Base-by-base conservation (phyloP, 2,797 vertebrate genomes). In the Rallus crepitans region DNA sequence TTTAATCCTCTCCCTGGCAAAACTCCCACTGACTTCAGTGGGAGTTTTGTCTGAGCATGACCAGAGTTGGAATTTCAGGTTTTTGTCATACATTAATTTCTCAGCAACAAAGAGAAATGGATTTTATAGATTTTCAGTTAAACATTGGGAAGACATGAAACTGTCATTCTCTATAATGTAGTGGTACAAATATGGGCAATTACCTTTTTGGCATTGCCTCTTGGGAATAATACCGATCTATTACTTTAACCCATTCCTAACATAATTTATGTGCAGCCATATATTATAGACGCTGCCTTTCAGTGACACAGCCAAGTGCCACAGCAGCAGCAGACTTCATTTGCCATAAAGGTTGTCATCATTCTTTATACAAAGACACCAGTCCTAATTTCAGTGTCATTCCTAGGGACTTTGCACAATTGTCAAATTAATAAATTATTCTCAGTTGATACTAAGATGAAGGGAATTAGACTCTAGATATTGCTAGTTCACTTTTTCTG, bases 41-140 rank as follows among this genome's bases (percentile, higher is more conserved):
- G 30, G 73, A 87, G 60, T 88, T 96, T 75, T 94, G 50, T 81
- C 84, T 96, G 79, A 94, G 82, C 77, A 93, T 91, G 96, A 94
- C 69, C 48, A 47, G 78, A 72, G 59, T 48, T 57, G 30, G 61
- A 89, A 85, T 94, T 94, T 92, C 65, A 72, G 20, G 37, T 78
- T 96, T 87, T 95, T 68, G 60, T 95, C 76, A 20, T 92, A 40
- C 88, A 92, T 95, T 97, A 96, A 97, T 98, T 97, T 97, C 82
- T 97, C 90, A 96, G 65, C 40, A 57, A 94, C 93, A 72, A 87
- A 96, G 87, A 96, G 59, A 94, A 96, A 94, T 88, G 50, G 68
- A 84, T 96, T 96, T 97, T 97, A 97, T 97, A 93, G 94, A 97
- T 96, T 98, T 98, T 97, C 96, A 87, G 94, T 98, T 98, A 96